These are phyloP conservation scores for Camarhynchus parvulus DNA, from an alignment of 2,113 vertebrate species.

Conservation along the genomic window DNA sequence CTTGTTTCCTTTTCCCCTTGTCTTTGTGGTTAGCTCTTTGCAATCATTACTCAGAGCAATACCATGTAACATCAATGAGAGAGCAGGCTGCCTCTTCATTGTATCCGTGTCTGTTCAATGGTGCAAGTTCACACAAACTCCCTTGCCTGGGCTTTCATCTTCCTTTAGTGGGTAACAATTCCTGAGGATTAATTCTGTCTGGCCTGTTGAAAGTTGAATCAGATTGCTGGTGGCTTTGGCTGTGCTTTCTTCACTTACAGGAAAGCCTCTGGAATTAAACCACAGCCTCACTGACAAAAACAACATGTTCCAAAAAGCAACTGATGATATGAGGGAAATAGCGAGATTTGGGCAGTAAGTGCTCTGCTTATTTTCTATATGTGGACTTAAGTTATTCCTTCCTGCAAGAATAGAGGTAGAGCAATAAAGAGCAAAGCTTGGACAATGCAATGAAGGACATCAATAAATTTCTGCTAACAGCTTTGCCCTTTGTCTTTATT, in stretches of 20 bases:
- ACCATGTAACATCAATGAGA: background rate
- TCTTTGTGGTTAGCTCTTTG: conserved; percentile 1
- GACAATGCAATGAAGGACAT: background rate
- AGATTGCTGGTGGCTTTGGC: conserved; percentile 1
- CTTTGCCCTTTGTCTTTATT: conserved; percentile 14
- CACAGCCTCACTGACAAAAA: background rate
- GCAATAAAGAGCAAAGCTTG: background rate
- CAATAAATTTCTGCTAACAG: conserved; percentile 20
- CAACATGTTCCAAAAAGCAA: background rate
- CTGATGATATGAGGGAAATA: background rate
- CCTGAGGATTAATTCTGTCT: conserved; percentile 47
- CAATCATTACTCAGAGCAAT: background rate
- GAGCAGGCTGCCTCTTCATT: background rate
- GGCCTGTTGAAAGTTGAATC: conserved; percentile 47
- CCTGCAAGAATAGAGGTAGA: background rate
- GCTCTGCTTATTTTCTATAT: background rate
- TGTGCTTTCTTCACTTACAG: conserved; percentile 4
- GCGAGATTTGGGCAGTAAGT: background rate
- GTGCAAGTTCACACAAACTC: conserved; percentile 36
- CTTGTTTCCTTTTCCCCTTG: background rate
- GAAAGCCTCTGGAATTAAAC: conserved; percentile 29
- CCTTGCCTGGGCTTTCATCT: conserved; percentile 53
- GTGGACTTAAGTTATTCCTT: background rate
- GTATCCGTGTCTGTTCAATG: background rate
- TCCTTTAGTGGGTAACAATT: conserved; percentile 51